phyloP scores from a whole-genome alignment of 2,113 vertebrate genomes.

The Columbina picui region DNA sequence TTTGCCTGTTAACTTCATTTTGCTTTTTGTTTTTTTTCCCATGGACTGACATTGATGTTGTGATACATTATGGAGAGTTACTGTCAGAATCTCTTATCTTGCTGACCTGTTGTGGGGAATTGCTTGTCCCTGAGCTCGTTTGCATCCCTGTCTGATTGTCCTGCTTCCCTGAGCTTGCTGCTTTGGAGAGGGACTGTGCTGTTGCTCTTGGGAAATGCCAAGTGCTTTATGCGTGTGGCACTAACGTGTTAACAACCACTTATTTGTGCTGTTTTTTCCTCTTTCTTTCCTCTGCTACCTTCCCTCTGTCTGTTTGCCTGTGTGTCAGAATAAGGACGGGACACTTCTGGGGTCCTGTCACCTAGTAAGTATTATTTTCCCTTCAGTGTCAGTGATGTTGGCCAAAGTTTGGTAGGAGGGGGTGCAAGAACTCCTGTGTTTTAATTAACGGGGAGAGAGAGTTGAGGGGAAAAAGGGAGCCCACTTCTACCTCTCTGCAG shows the following conservation, averaged over 20 bases:
- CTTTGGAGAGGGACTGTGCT: background rate
- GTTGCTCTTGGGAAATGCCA: background rate
- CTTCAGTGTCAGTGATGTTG: slow-evolving; percentile 58
- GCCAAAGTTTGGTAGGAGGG: background rate
- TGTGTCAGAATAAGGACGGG: slow-evolving; percentile 94
- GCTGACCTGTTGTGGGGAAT: background rate
- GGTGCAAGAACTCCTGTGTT: background rate
- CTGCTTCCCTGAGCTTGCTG: background rate
- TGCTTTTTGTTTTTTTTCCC: background rate
- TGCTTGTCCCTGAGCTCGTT: background rate
- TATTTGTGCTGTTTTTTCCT: slow-evolving; percentile 78
- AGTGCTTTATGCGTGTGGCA: slow-evolving; percentile 45
- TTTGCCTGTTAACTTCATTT: background rate
- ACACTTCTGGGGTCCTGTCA: slow-evolving; percentile 93
- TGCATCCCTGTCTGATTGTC: slow-evolving; percentile 20
- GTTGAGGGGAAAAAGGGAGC: background rate
- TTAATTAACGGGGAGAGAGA: background rate
- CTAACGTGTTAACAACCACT: slow-evolving; percentile 70
- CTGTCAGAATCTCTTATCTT: background rate
- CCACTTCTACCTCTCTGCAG: background rate
- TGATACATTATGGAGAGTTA: background rate
- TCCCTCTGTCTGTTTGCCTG: slow-evolving; percentile 79
- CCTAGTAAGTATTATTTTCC: slow-evolving; percentile 91
- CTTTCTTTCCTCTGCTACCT: slow-evolving; percentile 77
- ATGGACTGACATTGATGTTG: background rate